Evolutionary conservation across 92 coral and sea anemone species (phyloP).

Genomic region (Zoanthus gigantus): DNA sequence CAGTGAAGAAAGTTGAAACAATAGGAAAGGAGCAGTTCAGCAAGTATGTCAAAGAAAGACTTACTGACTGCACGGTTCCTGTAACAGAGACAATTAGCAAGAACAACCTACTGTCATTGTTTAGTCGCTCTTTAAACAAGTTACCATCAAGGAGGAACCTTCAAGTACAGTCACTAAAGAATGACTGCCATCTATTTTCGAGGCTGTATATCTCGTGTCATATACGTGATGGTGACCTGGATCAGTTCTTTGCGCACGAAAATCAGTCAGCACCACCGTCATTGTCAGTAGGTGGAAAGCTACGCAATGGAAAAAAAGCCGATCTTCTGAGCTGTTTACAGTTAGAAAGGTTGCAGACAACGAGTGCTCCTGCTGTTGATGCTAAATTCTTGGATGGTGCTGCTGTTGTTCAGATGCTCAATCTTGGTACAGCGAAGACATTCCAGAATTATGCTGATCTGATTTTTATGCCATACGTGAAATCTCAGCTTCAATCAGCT

Average conservation of each 20-base stretch:
- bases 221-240: conserved; percentile 56
- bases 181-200: conserved; percentile 65
- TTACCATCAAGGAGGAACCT: conserved; percentile 25
- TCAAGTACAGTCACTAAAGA: conserved; percentile 45
- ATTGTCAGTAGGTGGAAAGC: conserved; percentile 55
- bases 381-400: conserved; percentile 69
- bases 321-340: conserved; percentile 60
- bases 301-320: conserved; percentile 41
- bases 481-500: conserved; percentile 46
- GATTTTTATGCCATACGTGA: conserved; percentile 58
- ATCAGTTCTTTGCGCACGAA: conserved; percentile 69
- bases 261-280: conserved; percentile 72
- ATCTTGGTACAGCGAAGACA: conserved; percentile 46
- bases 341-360: background rate
- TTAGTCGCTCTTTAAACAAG: conserved; percentile 21
- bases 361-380: conserved; percentile 37
- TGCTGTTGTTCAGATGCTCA: conserved; percentile 56
- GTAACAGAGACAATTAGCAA: conserved; percentile 58
- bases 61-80: conserved; percentile 44
- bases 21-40: conserved; percentile 60
- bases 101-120: conserved; percentile 63
- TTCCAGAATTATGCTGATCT: conserved; percentile 58
- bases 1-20: conserved; percentile 44
- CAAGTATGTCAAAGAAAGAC: conserved; percentile 54
- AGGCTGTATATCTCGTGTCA: conserved; percentile 71